These are phyloP conservation scores for Drosophila nigromelanica DNA, from an alignment of 1,140 invertebrate species.

Conservation along the genomic window DNA sequence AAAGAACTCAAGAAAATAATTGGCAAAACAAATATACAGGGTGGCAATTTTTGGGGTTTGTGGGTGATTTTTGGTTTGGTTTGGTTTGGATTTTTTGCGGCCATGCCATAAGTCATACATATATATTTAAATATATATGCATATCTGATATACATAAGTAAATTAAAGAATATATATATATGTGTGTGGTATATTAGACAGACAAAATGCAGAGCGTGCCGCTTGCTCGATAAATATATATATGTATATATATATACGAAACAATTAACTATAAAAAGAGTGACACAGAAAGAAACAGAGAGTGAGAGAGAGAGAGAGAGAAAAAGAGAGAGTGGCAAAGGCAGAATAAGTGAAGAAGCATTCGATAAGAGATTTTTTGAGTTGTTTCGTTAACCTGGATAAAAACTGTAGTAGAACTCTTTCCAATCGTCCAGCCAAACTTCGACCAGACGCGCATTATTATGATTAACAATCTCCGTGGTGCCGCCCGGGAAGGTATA, in stretches of 20 bases:
- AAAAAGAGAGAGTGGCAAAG: conserved; percentile 39
- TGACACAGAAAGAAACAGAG: conserved; percentile 27
- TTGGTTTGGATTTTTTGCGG: conserved; percentile 44
- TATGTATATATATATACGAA: conserved; percentile 55
- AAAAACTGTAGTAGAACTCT: conserved; percentile 99
- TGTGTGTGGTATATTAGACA: conserved; percentile 46
- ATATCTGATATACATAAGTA: conserved; percentile 11
- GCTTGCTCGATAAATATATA: conserved; percentile 58
- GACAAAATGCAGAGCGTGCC: conserved; percentile 71
- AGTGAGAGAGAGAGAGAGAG: conserved; percentile 49
- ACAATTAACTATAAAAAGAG: conserved; percentile 56
- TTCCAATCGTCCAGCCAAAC: conserved; percentile 99
- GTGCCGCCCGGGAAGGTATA: conserved; percentile 99
- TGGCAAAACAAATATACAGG: conserved; percentile 53
- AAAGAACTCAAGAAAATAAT: conserved; percentile 33
- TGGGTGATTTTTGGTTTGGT: conserved; percentile 39
- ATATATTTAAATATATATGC: conserved; percentile 16
- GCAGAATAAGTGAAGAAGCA: conserved; percentile 30
- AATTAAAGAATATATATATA: conserved; percentile 37
- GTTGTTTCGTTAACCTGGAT: conserved; percentile 90
- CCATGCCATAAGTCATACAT: conserved; percentile 75
- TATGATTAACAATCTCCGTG: conserved; percentile 98
- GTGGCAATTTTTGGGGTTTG: conserved; percentile 42
- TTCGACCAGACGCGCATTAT: conserved; percentile 97
- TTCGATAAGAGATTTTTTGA: conserved; percentile 34